These are phyloP conservation scores for Shargacucullia verbasci DNA, from an alignment of 2,888 invertebrate species.

Conservation along the genomic window DNA sequence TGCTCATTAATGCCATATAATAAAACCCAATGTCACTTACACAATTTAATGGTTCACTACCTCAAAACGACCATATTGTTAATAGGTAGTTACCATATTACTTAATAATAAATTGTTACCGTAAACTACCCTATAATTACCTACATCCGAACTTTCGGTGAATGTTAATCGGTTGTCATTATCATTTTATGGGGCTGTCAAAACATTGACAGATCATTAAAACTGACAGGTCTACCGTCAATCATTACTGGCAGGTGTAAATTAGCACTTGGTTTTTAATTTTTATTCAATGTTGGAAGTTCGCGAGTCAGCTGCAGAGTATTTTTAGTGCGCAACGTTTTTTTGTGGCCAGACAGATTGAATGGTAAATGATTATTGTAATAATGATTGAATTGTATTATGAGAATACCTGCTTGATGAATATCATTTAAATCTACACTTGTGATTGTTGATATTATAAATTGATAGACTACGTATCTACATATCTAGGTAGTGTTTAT, in stretches of 20 bases:
- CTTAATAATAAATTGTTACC: conserved; percentile 20
- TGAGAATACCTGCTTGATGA: not conserved
- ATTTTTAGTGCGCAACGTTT: conserved; percentile 11
- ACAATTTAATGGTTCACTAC: conserved; percentile 28
- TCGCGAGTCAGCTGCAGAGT: conserved; percentile 21
- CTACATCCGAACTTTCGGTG: conserved; percentile 29
- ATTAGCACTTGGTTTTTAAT: conserved; percentile 39
- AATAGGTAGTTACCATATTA: conserved; percentile 8
- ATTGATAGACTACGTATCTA: too few relatives aligned
- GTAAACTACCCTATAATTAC: conserved; percentile 44
- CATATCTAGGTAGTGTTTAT: too few relatives aligned
- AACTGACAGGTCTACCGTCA: conserved; percentile 53
- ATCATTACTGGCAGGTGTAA: conserved; percentile 56
- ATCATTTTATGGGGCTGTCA: conserved; percentile 47
- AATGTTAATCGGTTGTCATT: conserved; percentile 54
- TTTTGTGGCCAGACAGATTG: conserved; percentile 27
- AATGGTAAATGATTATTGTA: conserved; percentile 31
- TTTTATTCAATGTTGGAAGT: conserved; percentile 22
- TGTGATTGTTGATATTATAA: too few relatives aligned
- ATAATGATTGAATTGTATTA: not conserved
- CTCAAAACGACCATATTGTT: not conserved
- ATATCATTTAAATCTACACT: too few relatives aligned
- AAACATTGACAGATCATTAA: conserved; percentile 61
- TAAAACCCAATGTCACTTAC: not conserved
- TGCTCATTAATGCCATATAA: too few relatives aligned